Conservation (phyloP, 2,113 vertebrate species). For the Phrynocephalus versicolor region DNA sequence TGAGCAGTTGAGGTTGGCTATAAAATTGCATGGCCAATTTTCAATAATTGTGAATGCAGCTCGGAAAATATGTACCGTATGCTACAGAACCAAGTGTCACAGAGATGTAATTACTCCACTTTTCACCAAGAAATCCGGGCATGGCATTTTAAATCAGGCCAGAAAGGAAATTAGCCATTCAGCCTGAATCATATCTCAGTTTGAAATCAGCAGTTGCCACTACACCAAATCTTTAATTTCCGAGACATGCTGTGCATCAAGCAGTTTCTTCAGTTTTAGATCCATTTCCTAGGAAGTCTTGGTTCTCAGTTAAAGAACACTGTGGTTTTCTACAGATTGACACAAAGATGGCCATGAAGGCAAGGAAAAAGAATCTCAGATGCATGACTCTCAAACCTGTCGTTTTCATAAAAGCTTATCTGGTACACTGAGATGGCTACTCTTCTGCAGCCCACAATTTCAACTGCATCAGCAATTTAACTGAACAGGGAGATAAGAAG, state of each 20-base stretch:
- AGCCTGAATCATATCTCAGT: not conserved
- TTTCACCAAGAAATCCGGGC: not conserved
- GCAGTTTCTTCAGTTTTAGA: not conserved
- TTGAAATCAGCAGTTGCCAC: not conserved
- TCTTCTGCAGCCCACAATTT: not conserved
- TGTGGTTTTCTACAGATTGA: not conserved
- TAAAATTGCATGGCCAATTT: not conserved
- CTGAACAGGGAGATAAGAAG: not conserved
- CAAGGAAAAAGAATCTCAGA: not conserved
- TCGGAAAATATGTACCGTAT: not conserved
- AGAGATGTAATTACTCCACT: not conserved
- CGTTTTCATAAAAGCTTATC: not conserved
- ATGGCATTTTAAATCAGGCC: not conserved
- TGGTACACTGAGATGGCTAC: not conserved
- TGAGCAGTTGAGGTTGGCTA: not conserved
- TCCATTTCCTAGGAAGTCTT: not conserved
- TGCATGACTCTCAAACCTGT: not conserved
- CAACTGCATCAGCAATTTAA: not conserved
- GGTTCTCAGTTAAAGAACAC: not conserved
- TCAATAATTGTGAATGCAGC: not conserved
- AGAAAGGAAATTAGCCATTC: not conserved
- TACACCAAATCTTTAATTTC: slow-evolving; percentile 5
- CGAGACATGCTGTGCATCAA: not conserved
- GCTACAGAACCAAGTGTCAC: not conserved
- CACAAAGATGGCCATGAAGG: not conserved